These are phyloP conservation scores for Propithecus coquereli DNA, from an alignment of 2,113 vertebrate species.

Conservation along the genomic window DNA sequence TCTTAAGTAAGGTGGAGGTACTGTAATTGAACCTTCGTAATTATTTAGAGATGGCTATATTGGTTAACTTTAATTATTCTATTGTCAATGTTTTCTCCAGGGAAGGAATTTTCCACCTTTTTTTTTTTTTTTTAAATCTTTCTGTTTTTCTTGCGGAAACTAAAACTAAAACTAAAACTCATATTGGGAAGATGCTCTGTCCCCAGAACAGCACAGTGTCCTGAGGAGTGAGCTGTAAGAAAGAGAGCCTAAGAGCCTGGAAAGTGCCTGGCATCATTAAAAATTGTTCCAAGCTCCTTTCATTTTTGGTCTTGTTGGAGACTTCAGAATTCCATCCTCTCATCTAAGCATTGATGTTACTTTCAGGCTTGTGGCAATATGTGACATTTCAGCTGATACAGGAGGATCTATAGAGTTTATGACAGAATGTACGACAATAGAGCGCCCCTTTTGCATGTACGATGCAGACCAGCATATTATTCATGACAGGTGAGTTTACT, in stretches of 20 bases:
- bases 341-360: neutral
- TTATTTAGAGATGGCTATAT: neutral
- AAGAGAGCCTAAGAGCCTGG: neutral
- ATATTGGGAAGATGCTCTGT: neutral
- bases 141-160: neutral
- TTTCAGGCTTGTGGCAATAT: slow-evolving; percentile 94
- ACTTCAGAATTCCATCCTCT: neutral
- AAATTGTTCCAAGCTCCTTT: neutral
- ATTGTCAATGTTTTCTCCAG: neutral
- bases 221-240: neutral
- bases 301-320: neutral
- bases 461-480: slow-evolving; percentile 95
- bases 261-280: neutral
- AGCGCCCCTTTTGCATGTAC: slow-evolving; percentile 97
- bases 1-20: neutral
- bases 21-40: neutral
- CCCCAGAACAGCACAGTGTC: neutral
- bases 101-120: neutral
- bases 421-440: slow-evolving; percentile 97
- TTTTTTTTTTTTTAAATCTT: no score
- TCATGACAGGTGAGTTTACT: slow-evolving; percentile 90
- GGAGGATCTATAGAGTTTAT: slow-evolving; percentile 98
- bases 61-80: neutral
- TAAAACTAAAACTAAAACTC: neutral
- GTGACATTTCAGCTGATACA: slow-evolving; percentile 97